Base-by-base conservation (phyloP, 1,140 invertebrate genomes). In the Aphis gossypii region DNA sequence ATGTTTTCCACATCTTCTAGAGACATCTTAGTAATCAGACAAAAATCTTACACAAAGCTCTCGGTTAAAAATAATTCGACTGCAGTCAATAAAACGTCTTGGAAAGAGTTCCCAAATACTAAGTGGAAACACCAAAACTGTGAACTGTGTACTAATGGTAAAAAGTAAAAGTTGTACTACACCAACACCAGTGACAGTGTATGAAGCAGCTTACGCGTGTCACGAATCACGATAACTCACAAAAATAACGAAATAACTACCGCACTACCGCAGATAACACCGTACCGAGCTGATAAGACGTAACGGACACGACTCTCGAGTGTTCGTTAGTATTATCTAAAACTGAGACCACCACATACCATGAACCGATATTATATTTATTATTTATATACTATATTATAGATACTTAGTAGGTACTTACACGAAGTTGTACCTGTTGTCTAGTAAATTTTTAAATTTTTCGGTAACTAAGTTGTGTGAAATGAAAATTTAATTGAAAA, bases 1-100 rank as follows among this genome's bases (percentile, higher is more conserved):
- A 93, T 86, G 35, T 93, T 93, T 44, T 93, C 92, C 18, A 93
- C 92, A 35, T 93, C 92, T 84, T 93, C 92, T 0, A 93, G n/a
- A 30, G 92, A 93, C 92, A 93, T 93, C 5, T 86, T 90, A 2
- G 9, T 3, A 20, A 23, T 18, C 30, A 25, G 41, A 46, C 21
- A 44, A 38, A 14, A 51, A 51, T 51, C 48, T 51, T 18, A 51
- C 48, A 51, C 48, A 51, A 51, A 20, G 18, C 48, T 20, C 48
- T 21, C 83, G 23, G 6, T 7, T n/a, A n/a, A 41, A 86, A 46
- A 46, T 18, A 86, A 86, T 18, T 86, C 11, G 9, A 46, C 41
- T 25, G 23, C 0, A 2, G 44, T 11, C 0, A 76, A 11, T 46
- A 0, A 38, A 83, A 83, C 21, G 14, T n/a, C 14, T 76, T 4